Conservation (phyloP, 2,113 vertebrate genomes). For the Catharus minimus region DNA sequence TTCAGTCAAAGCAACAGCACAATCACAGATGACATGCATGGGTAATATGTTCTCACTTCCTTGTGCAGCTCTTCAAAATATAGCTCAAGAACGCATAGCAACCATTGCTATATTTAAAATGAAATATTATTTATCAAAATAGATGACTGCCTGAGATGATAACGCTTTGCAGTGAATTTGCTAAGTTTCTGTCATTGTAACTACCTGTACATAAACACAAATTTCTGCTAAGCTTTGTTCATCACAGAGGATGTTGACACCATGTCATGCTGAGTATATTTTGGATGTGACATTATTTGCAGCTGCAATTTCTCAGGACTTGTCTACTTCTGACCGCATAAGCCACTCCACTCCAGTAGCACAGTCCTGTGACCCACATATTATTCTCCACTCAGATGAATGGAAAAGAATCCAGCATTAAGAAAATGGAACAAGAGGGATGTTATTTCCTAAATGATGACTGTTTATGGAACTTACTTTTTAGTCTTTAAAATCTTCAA, state of each 20-base stretch:
- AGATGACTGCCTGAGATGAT: not conserved
- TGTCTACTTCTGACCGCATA: not conserved
- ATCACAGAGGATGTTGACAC: not conserved
- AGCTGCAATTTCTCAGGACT: not conserved
- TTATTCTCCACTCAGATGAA: not conserved
- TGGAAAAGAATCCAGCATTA: not conserved
- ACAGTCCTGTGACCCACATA: rapidly evolving
- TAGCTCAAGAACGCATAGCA: conserved; percentile 46
- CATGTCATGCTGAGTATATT: not conserved
- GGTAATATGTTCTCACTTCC: conserved; percentile 24
- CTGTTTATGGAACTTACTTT: not conserved
- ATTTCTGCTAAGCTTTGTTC: conserved; percentile 20
- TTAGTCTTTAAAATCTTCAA: not conserved
- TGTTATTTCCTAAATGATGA: not conserved
- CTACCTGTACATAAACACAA: conserved; percentile 18
- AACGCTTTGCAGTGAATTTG: not conserved
- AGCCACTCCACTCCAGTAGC: not conserved
- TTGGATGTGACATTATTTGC: not conserved
- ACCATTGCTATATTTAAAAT: conserved; percentile 57
- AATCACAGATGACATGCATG: conserved; percentile 29
- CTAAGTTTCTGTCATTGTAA: not conserved
- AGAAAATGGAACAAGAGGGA: not conserved
- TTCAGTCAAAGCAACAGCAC: conserved; percentile 44
- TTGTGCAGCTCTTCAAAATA: conserved; percentile 44
- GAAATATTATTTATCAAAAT: conserved; percentile 43